These are phyloP conservation scores for Bugula neritina DNA, from an alignment of 2,888 invertebrate genomes.

Conservation along the genomic window DNA sequence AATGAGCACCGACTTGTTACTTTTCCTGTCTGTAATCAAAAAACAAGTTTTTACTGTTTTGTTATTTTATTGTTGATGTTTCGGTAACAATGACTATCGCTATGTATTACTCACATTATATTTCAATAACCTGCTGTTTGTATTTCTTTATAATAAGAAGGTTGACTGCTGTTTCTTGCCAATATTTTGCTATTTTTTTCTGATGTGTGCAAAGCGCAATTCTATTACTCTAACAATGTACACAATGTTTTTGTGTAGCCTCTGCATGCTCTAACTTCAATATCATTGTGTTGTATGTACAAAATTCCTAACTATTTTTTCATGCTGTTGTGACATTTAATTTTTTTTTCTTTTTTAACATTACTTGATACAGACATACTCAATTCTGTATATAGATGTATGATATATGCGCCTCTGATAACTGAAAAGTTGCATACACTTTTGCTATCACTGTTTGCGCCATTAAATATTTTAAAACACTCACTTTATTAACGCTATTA, in stretches of 20 bases:
- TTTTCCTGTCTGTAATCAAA: no score
- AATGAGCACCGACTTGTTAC: no score
- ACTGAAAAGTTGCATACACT: not conserved
- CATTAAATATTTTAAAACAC: not conserved
- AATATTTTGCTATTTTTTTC: slow-evolving; percentile 6
- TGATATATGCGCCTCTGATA: not conserved
- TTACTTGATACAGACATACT: not conserved
- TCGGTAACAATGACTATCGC: no score
- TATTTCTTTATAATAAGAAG: no score
- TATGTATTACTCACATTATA: no score
- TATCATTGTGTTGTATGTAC: no score
- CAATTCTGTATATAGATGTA: not conserved
- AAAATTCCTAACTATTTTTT: not conserved
- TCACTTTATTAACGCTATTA: not conserved
- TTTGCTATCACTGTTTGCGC: not conserved
- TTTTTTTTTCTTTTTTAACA: not conserved
- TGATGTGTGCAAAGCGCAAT: slow-evolving; percentile 19
- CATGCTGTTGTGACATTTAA: not conserved
- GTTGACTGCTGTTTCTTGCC: slow-evolving; percentile 24
- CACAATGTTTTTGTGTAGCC: no score
- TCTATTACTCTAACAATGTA: not conserved
- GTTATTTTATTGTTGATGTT: no score
- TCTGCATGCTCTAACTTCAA: no score
- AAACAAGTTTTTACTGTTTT: no score
- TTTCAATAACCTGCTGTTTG: no score